Evolutionary conservation across 2,797 vertebrate genomes (phyloP).

Genomic region (Parauchenoglanis punctatus): DNA sequence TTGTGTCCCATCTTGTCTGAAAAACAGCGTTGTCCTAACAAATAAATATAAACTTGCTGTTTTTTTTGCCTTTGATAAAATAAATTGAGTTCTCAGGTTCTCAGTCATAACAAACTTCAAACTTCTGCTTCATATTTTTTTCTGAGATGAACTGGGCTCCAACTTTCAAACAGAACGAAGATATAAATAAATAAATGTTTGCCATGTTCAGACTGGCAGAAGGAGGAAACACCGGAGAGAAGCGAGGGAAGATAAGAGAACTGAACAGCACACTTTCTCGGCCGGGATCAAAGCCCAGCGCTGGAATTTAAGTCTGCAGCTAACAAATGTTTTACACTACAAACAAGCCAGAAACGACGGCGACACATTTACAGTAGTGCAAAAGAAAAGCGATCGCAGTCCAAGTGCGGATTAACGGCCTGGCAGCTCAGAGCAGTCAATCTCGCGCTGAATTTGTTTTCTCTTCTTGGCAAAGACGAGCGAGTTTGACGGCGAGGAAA

Average conservation of each 20-base stretch:
- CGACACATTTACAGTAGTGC: constrained; percentile 59
- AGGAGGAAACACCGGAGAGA: constrained; percentile 5
- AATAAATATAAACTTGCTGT: neutral
- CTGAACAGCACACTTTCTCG: constrained; percentile 35
- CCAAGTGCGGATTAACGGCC: constrained; percentile 68
- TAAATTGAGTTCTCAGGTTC: neutral
- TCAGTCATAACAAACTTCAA: neutral
- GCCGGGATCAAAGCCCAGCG: constrained; percentile 70
- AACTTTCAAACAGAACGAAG: constrained; percentile 22
- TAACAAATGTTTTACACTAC: constrained; percentile 72
- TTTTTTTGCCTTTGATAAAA: neutral
- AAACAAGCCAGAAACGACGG: constrained; percentile 57
- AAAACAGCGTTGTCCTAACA: neutral
- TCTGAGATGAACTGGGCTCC: constrained; percentile 1
- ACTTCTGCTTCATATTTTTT: constrained; percentile 12
- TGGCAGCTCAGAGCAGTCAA: constrained; percentile 53
- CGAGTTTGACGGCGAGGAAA: constrained; percentile 49
- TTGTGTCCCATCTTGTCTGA: neutral
- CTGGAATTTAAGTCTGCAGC: constrained; percentile 70
- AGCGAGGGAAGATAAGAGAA: constrained; percentile 35
- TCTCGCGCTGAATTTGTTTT: constrained; percentile 53
- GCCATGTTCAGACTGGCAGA: constrained; percentile 28
- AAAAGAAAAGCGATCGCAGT: constrained; percentile 60
- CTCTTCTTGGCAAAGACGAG: constrained; percentile 55
- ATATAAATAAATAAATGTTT: constrained; percentile 35